Percentiles rank a stretch among this genome's conserved stretches.
Conservation (phyloP, 2,888 invertebrate species). For the Rhagonycha fulva region DNA sequence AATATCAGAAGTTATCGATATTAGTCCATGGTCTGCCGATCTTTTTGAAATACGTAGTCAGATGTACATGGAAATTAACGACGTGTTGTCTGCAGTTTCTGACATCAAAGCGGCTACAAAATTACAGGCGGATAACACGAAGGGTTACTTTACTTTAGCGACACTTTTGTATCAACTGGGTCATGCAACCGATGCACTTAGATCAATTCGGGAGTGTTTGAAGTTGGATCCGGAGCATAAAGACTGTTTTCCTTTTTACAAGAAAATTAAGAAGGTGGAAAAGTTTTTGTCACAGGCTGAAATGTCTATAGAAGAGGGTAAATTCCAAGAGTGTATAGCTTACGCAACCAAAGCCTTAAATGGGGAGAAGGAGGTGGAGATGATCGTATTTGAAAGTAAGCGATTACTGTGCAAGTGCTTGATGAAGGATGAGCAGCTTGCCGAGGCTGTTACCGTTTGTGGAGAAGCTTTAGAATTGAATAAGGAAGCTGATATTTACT, state of each 20-base stretch:
- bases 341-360: constrained; percentile 70
- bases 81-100: constrained; percentile 83
- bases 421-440: constrained; percentile 69
- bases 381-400: constrained; percentile 76
- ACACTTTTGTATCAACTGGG: constrained; percentile 87
- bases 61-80: constrained; percentile 77
- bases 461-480: constrained; percentile 76
- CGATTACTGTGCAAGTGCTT: constrained; percentile 83
- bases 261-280: constrained; percentile 91
- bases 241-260: constrained; percentile 94
- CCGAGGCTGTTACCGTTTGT: constrained; percentile 78
- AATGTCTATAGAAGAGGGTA: constrained; percentile 61
- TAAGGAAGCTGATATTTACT: constrained; percentile 77
- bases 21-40: constrained; percentile 86
- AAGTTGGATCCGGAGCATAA: constrained; percentile 98
- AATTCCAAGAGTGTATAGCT: constrained; percentile 70
- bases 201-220: constrained; percentile 94
- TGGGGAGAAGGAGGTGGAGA: constrained; percentile 70
- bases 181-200: constrained; percentile 87
- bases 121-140: constrained; percentile 89
- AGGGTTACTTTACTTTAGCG: constrained; percentile 82
- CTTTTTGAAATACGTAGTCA: constrained; percentile 86
- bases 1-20: constrained; percentile 72
- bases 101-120: constrained; percentile 91
- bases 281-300: constrained; percentile 76